phyloP scores from a whole-genome alignment of 2,888 invertebrate species.

The Apamea sordens region DNA sequence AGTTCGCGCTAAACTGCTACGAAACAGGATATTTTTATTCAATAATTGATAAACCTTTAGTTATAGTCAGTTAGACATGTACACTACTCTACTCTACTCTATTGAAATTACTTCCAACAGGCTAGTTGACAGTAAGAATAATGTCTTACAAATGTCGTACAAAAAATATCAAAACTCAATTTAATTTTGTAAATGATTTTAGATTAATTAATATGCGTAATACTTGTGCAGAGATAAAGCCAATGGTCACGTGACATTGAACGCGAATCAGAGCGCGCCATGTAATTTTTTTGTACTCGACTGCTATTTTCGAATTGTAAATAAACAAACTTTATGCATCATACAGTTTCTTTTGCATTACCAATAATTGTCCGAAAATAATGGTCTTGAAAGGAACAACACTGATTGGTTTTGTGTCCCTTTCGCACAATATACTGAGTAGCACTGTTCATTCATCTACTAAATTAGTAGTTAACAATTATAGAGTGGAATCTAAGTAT shows the following conservation, averaged over 20 bases:
- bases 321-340: background rate
- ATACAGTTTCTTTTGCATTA: slow-evolving; percentile 10
- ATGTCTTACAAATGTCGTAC: background rate
- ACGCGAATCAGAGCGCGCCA: background rate
- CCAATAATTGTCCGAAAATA: background rate
- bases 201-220: background rate
- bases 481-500: background rate
- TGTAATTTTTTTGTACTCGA: background rate
- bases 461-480: slow-evolving; percentile 1
- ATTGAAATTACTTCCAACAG: slow-evolving; percentile 50
- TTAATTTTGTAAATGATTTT: background rate
- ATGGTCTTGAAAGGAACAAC: slow-evolving; percentile 1
- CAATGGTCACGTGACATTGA: background rate
- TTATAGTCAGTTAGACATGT: slow-evolving; percentile 54
- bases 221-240: background rate
- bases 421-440: background rate
- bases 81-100: slow-evolving; percentile 49
- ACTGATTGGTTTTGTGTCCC: background rate
- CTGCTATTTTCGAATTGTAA: background rate
- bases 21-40: slow-evolving; percentile 72
- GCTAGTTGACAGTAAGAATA: slow-evolving; percentile 2
- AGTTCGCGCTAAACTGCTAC: slow-evolving; percentile 59
- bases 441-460: background rate
- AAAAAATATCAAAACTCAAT: background rate
- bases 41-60: slow-evolving; percentile 70